These are phyloP conservation scores for Arizona elegans DNA, from an alignment of 2,113 vertebrate species.

Conservation along the genomic window DNA sequence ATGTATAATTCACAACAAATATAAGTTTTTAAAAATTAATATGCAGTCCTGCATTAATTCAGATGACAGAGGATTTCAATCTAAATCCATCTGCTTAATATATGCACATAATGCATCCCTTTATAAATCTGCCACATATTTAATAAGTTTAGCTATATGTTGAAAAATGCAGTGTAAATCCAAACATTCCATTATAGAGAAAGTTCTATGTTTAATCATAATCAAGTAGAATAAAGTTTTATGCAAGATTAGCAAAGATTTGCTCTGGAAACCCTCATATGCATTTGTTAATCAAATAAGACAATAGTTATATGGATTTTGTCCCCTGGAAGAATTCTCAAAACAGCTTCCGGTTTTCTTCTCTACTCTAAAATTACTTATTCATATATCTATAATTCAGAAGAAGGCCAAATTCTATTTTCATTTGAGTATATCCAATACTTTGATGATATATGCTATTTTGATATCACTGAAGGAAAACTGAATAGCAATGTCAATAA, in stretches of 20 bases:
- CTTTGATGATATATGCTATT: background rate
- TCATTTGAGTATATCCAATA: background rate
- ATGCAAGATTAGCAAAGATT: background rate
- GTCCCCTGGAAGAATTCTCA: too few species aligned
- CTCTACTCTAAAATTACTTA: too few species aligned
- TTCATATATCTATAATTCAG: background rate
- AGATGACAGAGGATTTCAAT: too few species aligned
- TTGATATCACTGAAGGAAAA: background rate
- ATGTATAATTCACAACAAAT: background rate
- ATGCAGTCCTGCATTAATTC: too few species aligned
- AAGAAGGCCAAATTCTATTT: background rate
- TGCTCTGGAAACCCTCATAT: background rate
- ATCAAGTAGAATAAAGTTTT: background rate
- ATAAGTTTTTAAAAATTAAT: too few species aligned
- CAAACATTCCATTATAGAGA: background rate
- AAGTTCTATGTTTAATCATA: background rate
- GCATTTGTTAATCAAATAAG: background rate
- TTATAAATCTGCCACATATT: background rate
- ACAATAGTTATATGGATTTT: background rate
- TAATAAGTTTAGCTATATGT: too few species aligned
- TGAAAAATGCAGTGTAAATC: too few species aligned
- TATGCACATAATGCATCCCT: background rate
- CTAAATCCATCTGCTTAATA: background rate
- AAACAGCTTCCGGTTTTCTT: too few species aligned
- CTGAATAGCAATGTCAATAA: background rate